Base-by-base conservation (phyloP, 2,797 vertebrate species). In the Trachops cirrhosus region DNA sequence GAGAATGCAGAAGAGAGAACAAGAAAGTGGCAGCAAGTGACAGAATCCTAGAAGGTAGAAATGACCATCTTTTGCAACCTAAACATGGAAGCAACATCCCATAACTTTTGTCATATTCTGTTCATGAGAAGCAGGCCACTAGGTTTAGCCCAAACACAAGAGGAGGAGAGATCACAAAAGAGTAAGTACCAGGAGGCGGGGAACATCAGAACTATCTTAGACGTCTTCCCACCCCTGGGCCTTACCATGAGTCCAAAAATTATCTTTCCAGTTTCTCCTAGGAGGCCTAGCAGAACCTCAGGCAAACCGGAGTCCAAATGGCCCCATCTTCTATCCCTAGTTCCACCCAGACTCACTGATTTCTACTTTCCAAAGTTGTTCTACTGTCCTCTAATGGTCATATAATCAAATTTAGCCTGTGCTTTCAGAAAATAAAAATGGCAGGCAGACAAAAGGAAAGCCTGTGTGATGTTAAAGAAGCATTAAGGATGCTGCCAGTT, bases 401-500 rank as follows among this genome's bases (percentile, higher is more conserved):
- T 16, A 46, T n/a, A 22, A 46, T 46, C 80, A 26, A 39, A 86
- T 48, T 93, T 64, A 73, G 78, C 59, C 79, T 41, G 62, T 12
- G 64, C 70, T 92, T 64, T 96, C 64, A 68, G 89, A 90, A 52
- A 74, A 84, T 24, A 44, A 83, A 91, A 89, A 90, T 62, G 54
- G 54, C 34, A 87, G 41, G 77, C 11, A 62, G 75, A 93, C 64
- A 44, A 91, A 95, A 80, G 22, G n/a, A 85, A 96, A 85, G 39
- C 39, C 6, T 5, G 14, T 16, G 62, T 78, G 21, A 84, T 67
- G 74, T 68, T 54, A 83, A 84, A 91, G 73, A 92, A 52, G 54
- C 89, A 71, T 78, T 83, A 77, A 93, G 54, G 90, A 78, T 50
- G 37, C 59, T 78, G 62, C 86, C 92, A 71, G 78, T 93, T 94